Evolutionary conservation across 2,888 invertebrate genomes (phyloP), one percentile per base, ranked within the genome.

Genomic region (Luperina nickerlii): DNA sequence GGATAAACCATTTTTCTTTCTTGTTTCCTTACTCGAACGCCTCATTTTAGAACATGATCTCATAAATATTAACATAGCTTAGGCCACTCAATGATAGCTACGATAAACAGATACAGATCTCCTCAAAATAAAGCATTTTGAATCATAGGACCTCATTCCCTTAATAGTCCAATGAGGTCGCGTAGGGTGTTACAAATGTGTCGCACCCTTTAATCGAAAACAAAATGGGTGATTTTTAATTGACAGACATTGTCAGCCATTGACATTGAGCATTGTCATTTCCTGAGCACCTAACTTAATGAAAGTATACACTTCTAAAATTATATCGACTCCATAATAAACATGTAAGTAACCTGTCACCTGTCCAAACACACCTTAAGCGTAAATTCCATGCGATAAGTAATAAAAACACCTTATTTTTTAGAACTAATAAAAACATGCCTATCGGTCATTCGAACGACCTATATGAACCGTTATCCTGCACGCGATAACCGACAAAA

Each of bases 381-480:
- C 76, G 73, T 89, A 89, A 91, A 90, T 91, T 90, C 91, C 90
- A 87, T 88, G 89, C 86, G 78, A 90, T 88, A 90, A 91, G 90
- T 79, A 74, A 87, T 80, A 85, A 90, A 91, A 92, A 90, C 90
- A 86, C 85, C 88, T 90, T 90, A 90, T 91, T 91, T 91, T 90
- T 92, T 90, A 92, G 89, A 92, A 92, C 91, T 90, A 89, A 91
- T 92, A 91, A 91, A 90, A 89, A 87, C 88, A 89, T 89, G 89
- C 90, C 84, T 89, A 87, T 86, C 92, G 89, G 90, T 89, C 91
- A 91, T 88, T 85, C 84, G 79, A 87, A 90, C 89, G 84, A 82
- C 84, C 87, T 84, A 77, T 78, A 79, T 79, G 79, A 88, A 91
- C 94, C 93, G 94, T 94, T 94, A 94, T 90, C 90, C 91, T 90